Evolutionary conservation across 92 coral and sea anemone genomes (phyloP), one percentile per base, ranked within the genome.

Genomic region (Parazoanthus atlanticus): DNA sequence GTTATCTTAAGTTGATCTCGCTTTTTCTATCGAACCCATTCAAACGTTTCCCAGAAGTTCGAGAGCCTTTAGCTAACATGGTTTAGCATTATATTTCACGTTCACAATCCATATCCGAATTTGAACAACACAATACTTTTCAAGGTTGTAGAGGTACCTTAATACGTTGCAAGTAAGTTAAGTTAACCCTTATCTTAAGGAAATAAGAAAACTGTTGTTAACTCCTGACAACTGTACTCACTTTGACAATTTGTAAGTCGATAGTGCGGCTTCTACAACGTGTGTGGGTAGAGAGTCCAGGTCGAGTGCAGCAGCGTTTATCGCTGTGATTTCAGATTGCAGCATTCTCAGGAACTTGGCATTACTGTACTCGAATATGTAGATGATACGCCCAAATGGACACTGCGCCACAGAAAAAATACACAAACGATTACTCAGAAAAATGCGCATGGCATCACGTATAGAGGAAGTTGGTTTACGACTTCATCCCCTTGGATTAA

Each of bases 191-290:
- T 3, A 61, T 19, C 26, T 61, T 0, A 61, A 61, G 69, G 5
- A 61, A 61, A 61, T 52, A 16, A 52, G 21, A 1, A 52, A 52
- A 15, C 2, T 28, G 31, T 6, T 66, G 10, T 4, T 71, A 23
- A 61, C 69, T 61, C 69, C 69, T 61, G 79, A 29, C 12, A 33
- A 23, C 56, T 25, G 7, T 19, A 92, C 96, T 80, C 84, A 96
- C 98, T 89, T 91, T n/a, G 99, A 97, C 43, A 97, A 89, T 81
- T 97, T 97, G 82, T 97, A 97, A 11, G 99, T 97, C 2, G 99
- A 97, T 38, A 97, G 89, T 31, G 99, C 99, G 34, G 99, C 97
- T 46, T 97, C 97, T 41, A 97, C 96, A 71, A 97, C 98, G 77
- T 95, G 99, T 23, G 86, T 91, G 1, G 99, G 99, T 10, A 97